phyloP scores from a whole-genome alignment of 2,113 vertebrate genomes.

The Alethe diademata region DNA sequence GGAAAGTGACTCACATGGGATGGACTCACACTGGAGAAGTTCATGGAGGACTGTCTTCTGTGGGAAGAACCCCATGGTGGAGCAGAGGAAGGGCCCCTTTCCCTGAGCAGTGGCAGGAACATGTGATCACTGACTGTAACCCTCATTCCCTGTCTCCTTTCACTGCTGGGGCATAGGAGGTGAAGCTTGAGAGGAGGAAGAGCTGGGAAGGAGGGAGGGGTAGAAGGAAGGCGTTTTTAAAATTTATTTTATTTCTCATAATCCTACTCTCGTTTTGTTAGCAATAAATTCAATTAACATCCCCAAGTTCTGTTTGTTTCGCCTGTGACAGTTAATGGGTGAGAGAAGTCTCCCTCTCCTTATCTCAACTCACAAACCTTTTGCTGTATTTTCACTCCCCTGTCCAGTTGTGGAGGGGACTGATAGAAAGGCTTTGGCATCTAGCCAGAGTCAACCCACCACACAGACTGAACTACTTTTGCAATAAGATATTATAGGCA shows the following conservation, averaged over 20 bases:
- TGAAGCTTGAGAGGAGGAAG: neutral
- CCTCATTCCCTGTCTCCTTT: neutral
- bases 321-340: fast-evolving
- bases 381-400: neutral
- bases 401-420: neutral
- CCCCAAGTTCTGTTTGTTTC: neutral
- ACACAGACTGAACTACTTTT: neutral
- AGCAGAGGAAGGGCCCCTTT: neutral
- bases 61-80: neutral
- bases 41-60: neutral
- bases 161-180: neutral
- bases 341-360: neutral
- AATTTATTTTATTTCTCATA: neutral
- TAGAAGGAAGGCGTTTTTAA: neutral
- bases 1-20: neutral
- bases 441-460: neutral
- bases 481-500: neutral
- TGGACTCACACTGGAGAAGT: neutral
- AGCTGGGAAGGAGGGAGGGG: neutral
- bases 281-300: neutral
- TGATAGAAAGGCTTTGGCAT: neutral
- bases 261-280: neutral
- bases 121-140: neutral
- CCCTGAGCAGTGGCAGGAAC: neutral
- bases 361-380: fast-evolving